Base-by-base conservation (phyloP, 1,140 invertebrate species). In the Macrobrachium nipponense region DNA sequence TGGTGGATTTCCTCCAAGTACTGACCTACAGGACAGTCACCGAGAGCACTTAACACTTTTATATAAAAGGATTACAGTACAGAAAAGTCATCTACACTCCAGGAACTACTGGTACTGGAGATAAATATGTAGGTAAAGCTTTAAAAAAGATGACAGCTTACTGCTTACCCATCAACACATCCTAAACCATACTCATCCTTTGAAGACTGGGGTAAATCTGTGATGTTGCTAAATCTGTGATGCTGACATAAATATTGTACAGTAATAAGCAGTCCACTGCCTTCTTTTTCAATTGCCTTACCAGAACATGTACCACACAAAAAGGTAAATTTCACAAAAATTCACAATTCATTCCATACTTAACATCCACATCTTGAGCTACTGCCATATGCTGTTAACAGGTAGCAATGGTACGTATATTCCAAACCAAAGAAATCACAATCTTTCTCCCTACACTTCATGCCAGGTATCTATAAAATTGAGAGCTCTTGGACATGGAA, bases 21-120 rank as follows among this genome's bases (percentile, higher is more conserved):
- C 51, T 51, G 51, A 12, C 70, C 17, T 76, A 70, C 66, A 68
- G 68, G 68, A 80, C 66, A 86, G 77, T 80, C 83, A 86, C 83
- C 83, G 80, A 75, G 77, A 86, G 80, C 83, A 86, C 83, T 80
- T 80, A 80, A 86, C 62, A 66, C 83, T 80, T 78, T 75, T 86
- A 80, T 78, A 86, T 78, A 86, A 86, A 86, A 86, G 83, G 77
- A 62, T 59, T 83, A 62, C 20, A 76, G 59, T 23, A 17, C 64
- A 86, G 80, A 60, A 76, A 76, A 84, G 44, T 68, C 64, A 80
- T 44, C 68, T 79, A 86, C 70, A 80, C 83, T 80, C 83, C 83
- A 79, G 70, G 43, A 86, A 73, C 83, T 86, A 86, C 83, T 80
- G 77, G 80, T 86, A 78, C 44, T 78, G 51, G 51, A 51, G 51